These are phyloP conservation scores for Aurelia sp. DNA, from an alignment of 30 jellyfish, hydroid and myxozoan species.

Conservation along the genomic window DNA sequence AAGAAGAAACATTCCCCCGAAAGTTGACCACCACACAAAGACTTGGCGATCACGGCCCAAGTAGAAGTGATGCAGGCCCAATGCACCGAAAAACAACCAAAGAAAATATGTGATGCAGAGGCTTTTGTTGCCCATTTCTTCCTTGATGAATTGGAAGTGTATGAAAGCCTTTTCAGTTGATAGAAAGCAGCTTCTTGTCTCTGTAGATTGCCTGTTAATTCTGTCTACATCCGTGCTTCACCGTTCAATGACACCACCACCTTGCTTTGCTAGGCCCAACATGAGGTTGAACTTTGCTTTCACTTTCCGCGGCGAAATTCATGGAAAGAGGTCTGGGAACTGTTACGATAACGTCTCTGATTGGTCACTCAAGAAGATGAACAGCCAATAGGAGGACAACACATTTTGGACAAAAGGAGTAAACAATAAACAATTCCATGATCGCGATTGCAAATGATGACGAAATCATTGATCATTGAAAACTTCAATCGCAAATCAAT, in stretches of 20 bases:
- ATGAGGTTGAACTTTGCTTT: neutral
- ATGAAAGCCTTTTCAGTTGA: no score
- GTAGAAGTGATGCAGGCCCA: slow-evolving; percentile 95
- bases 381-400: slow-evolving; percentile 50
- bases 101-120: slow-evolving; percentile 80
- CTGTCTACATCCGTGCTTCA: no score
- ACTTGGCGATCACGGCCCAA: slow-evolving; percentile 97
- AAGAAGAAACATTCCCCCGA: slow-evolving; percentile 86
- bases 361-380: neutral
- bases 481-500: neutral
- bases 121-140: slow-evolving; percentile 78
- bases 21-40: slow-evolving; percentile 96
- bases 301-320: slow-evolving; percentile 32
- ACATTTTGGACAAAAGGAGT: slow-evolving; percentile 21
- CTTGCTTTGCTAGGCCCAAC: no score
- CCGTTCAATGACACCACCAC: no score
- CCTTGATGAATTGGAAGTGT: no score
- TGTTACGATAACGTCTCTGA: slow-evolving; percentile 27
- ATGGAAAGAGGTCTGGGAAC: slow-evolving; percentile 37
- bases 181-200: no score
- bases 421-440: slow-evolving; percentile 18
- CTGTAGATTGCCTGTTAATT: no score
- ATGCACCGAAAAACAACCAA: slow-evolving; percentile 95
- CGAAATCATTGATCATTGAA: no score
- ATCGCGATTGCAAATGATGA: no score